Base-by-base conservation (phyloP, 2,113 vertebrate species). In the Synodontis membranacea region DNA sequence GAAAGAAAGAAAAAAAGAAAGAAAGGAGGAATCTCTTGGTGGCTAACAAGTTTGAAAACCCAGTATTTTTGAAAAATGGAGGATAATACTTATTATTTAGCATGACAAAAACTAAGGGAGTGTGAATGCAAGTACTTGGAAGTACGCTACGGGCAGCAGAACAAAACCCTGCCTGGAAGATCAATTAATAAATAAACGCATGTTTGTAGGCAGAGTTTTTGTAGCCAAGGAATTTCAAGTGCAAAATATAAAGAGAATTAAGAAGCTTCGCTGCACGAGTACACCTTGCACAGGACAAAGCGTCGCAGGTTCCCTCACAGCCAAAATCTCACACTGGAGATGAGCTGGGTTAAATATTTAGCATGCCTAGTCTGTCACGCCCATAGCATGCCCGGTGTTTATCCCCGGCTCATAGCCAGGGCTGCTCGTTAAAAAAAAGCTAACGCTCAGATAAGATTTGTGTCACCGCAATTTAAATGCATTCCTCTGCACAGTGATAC, bases 401-500 rank as follows among this genome's bases (percentile, higher is more conserved):
- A 86, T 58, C 85, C 79, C 28, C 82, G 66, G 76, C 60, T 78
- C 80, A 52, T 46, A 56, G n/a, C 19, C 64, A 34, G 50, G 7
- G 48, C 46, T 39, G 80, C 34, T 64, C 6, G 58, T 76, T 86
- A 87, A 83, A 58, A 87, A 83, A 58, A 64, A 82, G 56, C 50
- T 58, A 74, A 58, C 4, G 1, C 70, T 52, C 7, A 76, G 86
- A 76, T 74, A 54, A 87, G 80, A 82, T 82, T 75, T 50, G 56
- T 70, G 86, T 82, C 86, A 64, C 9, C 28, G 68, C 80, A 28
- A 19, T 66, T 39, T 39, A 75, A 62, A 82, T 15, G 21, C 50
- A 39, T 82, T 82, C 46, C 54, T 62, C 54, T 56, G n/a, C 66
- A 39, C 80, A 62, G 68, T 48, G n/a, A 25, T 62, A 66, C 54